Base-by-base conservation (phyloP, 1,140 invertebrate species). In the Theocolax elegans region DNA sequence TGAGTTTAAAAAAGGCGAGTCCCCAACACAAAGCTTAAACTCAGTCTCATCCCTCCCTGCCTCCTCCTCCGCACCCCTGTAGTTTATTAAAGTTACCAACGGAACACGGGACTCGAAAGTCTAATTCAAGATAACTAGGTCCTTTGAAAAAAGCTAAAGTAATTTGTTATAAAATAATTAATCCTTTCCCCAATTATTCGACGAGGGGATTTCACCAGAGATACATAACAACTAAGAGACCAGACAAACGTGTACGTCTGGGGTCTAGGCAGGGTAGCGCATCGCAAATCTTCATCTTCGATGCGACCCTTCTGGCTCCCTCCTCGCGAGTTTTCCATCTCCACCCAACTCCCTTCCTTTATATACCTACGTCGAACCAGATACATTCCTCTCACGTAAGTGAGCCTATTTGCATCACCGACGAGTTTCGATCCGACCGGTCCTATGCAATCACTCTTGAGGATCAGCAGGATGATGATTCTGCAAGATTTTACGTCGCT, bases 341-440 rank as follows among this genome's bases (percentile, higher is more conserved):
- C 10, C 42, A 7, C 42, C 4, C 10, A 17, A 9, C 10, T 29
- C 51, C 19, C 4, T 17, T 15, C 12, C 25, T 25, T 35, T 25
- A 3, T 10, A 21, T 27, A 23, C n/a, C 15, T 42, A 4, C 21
- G 21, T n/a, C 17, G 48, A 60, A 53, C 35, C 48, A 53, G 56
- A 53, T 60, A 56, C 48, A 70, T 70, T 63, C 67, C 59, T 35
- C 59, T 70, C 58, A 70, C 67, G 67, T 56, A 56, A 63, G 59
- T 46, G 38, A 29, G 49, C 51, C 59, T 63, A 70, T 70, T 70
- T 70, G 67, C 67, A 70, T 70, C 38, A 27, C 17, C 49, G n/a
- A 38, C 46, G 67, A 56, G 48, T 62, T 67, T 49, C 56, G 44
- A 60, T 51, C 29, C 56, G 25, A 29, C n/a, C 6, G 46, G 56